These are phyloP conservation scores for Urocynchramus pylzowi DNA, from an alignment of 2,113 vertebrate species.

Conservation along the genomic window DNA sequence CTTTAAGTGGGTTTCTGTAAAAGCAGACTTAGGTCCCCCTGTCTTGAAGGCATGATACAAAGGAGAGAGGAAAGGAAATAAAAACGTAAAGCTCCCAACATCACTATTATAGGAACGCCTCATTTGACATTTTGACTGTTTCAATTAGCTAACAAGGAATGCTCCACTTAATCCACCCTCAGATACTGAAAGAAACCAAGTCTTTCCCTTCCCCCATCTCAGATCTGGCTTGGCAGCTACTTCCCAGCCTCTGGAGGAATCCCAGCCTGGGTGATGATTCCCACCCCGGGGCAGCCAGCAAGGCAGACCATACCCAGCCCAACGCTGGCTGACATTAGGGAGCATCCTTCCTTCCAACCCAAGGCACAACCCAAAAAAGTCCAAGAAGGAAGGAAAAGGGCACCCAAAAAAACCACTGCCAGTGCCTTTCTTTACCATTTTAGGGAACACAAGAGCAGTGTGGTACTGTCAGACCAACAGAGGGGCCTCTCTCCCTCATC, in stretches of 20 bases:
- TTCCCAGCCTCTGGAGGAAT: neutral
- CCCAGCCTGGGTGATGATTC: neutral
- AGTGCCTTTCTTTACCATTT: neutral
- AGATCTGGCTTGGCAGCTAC: neutral
- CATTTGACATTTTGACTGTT: constrained; percentile 61
- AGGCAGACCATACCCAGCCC: neutral
- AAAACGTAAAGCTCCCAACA: constrained; percentile 25
- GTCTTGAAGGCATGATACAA: neutral
- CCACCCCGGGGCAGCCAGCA: neutral
- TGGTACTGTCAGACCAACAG: neutral
- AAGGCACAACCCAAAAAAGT: neutral
- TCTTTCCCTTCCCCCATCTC: constrained; percentile 12
- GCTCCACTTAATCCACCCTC: constrained; percentile 36
- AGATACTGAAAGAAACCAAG: neutral
- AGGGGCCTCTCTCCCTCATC: neutral
- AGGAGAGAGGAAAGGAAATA: constrained; percentile 11
- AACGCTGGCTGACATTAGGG: neutral
- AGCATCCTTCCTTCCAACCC: neutral
- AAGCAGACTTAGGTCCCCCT: neutral
- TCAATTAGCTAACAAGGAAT: constrained; percentile 47
- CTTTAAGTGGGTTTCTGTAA: constrained; percentile 28
- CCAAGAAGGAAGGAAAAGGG: neutral
- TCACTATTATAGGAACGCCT: constrained; percentile 52
- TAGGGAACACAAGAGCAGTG: neutral
- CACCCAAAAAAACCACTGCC: neutral